These are phyloP conservation scores for Eubucco bourcierii DNA, from an alignment of 2,113 vertebrate genomes.

Conservation along the genomic window DNA sequence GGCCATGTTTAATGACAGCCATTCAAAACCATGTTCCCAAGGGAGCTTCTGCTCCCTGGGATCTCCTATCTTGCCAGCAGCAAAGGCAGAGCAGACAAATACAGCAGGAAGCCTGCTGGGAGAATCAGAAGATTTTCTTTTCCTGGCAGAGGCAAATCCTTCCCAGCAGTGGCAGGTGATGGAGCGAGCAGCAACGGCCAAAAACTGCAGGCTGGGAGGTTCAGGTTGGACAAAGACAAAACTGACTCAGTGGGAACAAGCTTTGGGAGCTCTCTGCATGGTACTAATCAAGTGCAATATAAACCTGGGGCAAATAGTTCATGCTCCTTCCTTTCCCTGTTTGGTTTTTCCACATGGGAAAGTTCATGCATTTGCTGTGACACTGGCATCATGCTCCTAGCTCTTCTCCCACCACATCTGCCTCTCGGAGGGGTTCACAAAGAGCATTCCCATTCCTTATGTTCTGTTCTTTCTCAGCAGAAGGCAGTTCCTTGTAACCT, in stretches of 20 bases:
- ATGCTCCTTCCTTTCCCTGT: background rate
- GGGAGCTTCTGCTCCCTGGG: background rate
- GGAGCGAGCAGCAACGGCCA: background rate
- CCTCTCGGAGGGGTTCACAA: background rate
- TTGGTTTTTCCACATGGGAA: background rate
- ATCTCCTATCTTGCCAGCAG: background rate
- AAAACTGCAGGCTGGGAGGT: background rate
- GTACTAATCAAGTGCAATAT: background rate
- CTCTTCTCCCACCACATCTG: background rate
- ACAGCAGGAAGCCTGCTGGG: background rate
- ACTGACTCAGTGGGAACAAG: background rate
- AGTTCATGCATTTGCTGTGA: fast-evolving
- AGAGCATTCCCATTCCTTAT: background rate
- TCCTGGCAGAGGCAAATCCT: background rate
- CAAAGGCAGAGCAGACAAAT: background rate
- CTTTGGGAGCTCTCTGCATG: background rate
- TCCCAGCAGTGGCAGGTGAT: background rate
- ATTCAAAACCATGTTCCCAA: background rate
- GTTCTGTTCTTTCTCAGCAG: background rate
- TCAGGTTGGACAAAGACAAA: background rate
- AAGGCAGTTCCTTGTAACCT: background rate
- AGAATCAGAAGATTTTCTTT: background rate
- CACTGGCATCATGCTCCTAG: background rate
- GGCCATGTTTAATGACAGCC: background rate
- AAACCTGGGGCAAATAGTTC: background rate